phyloP scores from a whole-genome alignment of 2,797 vertebrate species.

The Cossypha dichroa region DNA sequence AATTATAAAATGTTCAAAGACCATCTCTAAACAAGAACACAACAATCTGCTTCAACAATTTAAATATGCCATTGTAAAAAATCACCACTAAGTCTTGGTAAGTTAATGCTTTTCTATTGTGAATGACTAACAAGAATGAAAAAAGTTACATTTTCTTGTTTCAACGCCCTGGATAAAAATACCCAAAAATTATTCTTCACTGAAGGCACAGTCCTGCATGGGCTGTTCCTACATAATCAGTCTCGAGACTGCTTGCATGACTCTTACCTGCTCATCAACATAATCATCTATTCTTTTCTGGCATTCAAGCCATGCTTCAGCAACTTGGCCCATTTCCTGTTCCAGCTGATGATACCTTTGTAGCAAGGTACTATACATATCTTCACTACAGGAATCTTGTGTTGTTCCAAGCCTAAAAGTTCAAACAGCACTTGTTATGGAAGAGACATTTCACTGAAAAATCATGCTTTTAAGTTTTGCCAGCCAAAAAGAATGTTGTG shows the following conservation, averaged over 20 bases:
- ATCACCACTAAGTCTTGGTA: neutral
- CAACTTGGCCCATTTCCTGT: conserved; percentile 90
- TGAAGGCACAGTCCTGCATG: neutral
- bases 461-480: neutral
- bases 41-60: neutral
- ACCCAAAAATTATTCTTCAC: neutral
- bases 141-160: neutral
- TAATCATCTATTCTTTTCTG: conserved; percentile 98
- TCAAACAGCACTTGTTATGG: conserved; percentile 24
- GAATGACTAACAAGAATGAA: neutral
- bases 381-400: conserved; percentile 91
- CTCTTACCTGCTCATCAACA: conserved; percentile 93
- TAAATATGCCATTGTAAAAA: neutral
- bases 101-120: neutral
- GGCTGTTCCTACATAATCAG: neutral
- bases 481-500: neutral
- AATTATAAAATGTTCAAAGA: neutral
- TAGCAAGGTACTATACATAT: conserved; percentile 89
- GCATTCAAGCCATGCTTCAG: conserved; percentile 93
- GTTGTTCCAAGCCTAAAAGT: conserved; percentile 86
- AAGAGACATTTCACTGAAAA: neutral
- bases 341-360: conserved; percentile 91
- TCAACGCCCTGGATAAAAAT: neutral
- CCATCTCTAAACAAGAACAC: neutral
- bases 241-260: neutral